These are phyloP conservation scores for Zeugodacus cucurbitae DNA, from an alignment of 1,140 invertebrate genomes.

Conservation along the genomic window DNA sequence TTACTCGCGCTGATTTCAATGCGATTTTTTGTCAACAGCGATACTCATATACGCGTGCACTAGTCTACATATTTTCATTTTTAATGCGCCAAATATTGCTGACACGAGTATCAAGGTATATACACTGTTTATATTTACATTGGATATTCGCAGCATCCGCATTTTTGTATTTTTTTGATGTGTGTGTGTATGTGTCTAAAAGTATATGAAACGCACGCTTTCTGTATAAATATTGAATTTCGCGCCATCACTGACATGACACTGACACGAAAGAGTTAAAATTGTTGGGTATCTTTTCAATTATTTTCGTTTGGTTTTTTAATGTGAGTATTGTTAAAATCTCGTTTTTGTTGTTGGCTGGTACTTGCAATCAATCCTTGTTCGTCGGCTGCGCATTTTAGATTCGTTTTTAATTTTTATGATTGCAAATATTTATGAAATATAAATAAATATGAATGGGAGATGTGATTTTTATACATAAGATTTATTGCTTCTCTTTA, in stretches of 20 bases:
- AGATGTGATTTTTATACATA: no score
- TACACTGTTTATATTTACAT: neutral
- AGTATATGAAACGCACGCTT: neutral
- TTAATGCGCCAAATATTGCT: neutral
- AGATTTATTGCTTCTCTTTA: no score
- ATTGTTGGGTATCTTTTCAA: neutral
- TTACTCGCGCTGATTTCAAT: neutral
- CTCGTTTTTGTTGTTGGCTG: neutral
- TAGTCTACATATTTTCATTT: neutral
- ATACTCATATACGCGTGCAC: neutral
- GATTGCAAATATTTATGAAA: neutral
- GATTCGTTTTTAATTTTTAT: neutral
- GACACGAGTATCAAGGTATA: neutral
- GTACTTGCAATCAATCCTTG: neutral
- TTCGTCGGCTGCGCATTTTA: neutral
- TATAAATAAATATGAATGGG: no score
- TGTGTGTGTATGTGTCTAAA: neutral
- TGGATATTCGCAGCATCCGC: neutral
- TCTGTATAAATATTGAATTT: conserved; percentile 22
- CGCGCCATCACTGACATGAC: neutral
- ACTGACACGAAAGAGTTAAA: neutral
- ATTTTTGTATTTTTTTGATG: neutral
- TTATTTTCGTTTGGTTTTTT: neutral
- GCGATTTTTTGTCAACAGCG: neutral
- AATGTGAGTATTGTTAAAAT: neutral